phyloP scores from a whole-genome alignment of 2,113 vertebrate species.

The Oplegnathus fasciatus region DNA sequence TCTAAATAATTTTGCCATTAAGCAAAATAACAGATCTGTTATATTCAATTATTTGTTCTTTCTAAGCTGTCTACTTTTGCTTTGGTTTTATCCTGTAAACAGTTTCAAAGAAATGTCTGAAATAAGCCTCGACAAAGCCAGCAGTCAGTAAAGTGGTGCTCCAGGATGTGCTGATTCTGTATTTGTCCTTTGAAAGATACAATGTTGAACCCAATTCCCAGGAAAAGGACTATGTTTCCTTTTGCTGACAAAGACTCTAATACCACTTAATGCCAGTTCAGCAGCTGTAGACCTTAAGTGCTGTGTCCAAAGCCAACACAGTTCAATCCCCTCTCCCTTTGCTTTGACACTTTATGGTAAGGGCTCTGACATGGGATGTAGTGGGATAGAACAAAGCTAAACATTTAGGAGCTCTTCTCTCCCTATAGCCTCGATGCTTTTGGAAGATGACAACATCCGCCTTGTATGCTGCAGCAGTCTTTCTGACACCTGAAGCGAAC shows the following conservation, averaged over 20 bases:
- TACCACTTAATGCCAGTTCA: conserved; percentile 71
- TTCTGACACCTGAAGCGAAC: conserved; percentile 3
- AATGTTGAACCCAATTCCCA: conserved; percentile 62
- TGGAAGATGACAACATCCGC: conserved; percentile 3
- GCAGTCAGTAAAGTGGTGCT: conserved; percentile 15
- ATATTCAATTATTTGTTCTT: background rate
- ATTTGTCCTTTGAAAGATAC: conserved; percentile 62
- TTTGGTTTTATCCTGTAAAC: background rate
- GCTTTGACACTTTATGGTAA: conserved; percentile 51
- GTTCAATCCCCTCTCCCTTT: conserved; percentile 58
- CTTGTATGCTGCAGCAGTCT: background rate
- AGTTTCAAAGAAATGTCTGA: conserved; percentile 8
- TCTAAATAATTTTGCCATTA: background rate
- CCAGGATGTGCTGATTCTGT: conserved; percentile 57
- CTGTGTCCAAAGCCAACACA: conserved; percentile 71
- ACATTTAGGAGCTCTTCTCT: conserved; percentile 27
- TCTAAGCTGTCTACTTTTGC: background rate
- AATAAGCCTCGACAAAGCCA: conserved; percentile 13
- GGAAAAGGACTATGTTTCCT: conserved; percentile 58
- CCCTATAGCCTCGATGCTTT: background rate
- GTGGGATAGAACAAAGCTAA: conserved; percentile 50
- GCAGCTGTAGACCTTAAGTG: conserved; percentile 60
- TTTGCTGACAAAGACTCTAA: conserved; percentile 69
- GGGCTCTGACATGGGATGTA: conserved; percentile 44
- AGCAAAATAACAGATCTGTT: background rate